Conservation (phyloP, 2,797 vertebrate genomes). For the Sardinella longiceps region DNA sequence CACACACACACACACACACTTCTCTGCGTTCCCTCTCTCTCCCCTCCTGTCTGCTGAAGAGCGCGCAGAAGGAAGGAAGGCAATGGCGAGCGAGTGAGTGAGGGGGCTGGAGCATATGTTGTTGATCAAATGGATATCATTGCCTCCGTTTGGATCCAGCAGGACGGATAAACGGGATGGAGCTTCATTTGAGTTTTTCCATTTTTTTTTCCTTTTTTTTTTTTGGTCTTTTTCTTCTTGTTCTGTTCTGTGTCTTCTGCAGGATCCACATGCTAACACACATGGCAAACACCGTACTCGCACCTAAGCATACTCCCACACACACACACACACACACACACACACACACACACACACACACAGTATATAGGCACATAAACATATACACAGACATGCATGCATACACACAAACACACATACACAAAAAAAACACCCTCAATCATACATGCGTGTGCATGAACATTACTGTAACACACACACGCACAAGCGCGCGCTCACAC, state of each 20-base stretch:
- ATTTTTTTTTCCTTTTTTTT: too few species aligned
- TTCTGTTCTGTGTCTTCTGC: not conserved
- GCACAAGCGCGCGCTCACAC: too few species aligned
- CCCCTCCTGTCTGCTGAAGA: conserved; percentile 68
- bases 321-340: not conserved
- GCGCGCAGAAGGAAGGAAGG: conserved; percentile 64
- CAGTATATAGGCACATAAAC: too few species aligned
- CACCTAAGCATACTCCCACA: not conserved
- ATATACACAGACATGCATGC: not conserved
- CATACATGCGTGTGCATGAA: too few species aligned
- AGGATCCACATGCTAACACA: not conserved
- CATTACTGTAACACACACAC: conserved; percentile 6
- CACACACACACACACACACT: conserved; percentile 48
- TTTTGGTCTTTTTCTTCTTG: not conserved
- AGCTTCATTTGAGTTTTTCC: not conserved
- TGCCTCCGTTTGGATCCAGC: conserved; percentile 47
- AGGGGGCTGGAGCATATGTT: conserved; percentile 74
- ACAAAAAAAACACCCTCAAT: too few species aligned
- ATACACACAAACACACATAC: not conserved
- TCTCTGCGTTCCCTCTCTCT: conserved; percentile 28
- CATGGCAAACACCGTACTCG: not conserved
- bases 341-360: not conserved
- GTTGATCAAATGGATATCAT: conserved; percentile 73
- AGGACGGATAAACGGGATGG: not conserved
- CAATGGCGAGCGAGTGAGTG: conserved; percentile 73